These are phyloP conservation scores for Drosophila melanica DNA, from an alignment of 1,140 invertebrate genomes.

Conservation along the genomic window DNA sequence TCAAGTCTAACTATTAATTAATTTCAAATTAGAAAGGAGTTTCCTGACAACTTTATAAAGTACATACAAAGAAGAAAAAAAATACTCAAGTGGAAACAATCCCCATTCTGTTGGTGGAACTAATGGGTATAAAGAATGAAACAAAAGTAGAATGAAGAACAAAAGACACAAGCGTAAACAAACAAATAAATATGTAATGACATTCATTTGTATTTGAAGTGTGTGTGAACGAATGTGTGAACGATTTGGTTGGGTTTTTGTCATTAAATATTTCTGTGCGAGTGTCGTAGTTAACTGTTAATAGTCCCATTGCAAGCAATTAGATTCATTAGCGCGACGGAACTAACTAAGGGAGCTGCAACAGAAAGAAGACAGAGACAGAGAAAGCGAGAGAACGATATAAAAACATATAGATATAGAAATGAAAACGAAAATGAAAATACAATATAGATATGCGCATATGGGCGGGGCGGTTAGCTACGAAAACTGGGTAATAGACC, in stretches of 20 bases:
- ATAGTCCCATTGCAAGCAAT: conserved; percentile 70
- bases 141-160: neutral
- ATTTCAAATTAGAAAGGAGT: too few relatives aligned
- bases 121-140: neutral
- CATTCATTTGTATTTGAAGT: conserved; percentile 54
- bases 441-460: conserved; percentile 10
- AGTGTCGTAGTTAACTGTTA: conserved; percentile 52
- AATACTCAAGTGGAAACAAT: too few relatives aligned
- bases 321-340: conserved; percentile 58
- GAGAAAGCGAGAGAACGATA: neutral
- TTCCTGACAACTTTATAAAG: too few relatives aligned
- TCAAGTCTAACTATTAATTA: too few relatives aligned
- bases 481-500: conserved; percentile 13
- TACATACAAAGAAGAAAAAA: too few relatives aligned
- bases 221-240: conserved; percentile 56
- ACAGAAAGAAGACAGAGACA: neutral
- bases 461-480: neutral
- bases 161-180: conserved; percentile 12
- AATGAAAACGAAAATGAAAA: conserved; percentile 6
- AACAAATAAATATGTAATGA: conserved; percentile 36
- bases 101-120: neutral
- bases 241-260: conserved; percentile 54
- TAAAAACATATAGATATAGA: conserved; percentile 5
- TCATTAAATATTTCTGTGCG: conserved; percentile 32
- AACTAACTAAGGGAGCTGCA: conserved; percentile 1